Percentiles rank a stretch among this genome's conserved stretches.
These are phyloP conservation scores for Aeoliscus strigatus DNA, from an alignment of 2,797 vertebrate species.

Conservation along the genomic window DNA sequence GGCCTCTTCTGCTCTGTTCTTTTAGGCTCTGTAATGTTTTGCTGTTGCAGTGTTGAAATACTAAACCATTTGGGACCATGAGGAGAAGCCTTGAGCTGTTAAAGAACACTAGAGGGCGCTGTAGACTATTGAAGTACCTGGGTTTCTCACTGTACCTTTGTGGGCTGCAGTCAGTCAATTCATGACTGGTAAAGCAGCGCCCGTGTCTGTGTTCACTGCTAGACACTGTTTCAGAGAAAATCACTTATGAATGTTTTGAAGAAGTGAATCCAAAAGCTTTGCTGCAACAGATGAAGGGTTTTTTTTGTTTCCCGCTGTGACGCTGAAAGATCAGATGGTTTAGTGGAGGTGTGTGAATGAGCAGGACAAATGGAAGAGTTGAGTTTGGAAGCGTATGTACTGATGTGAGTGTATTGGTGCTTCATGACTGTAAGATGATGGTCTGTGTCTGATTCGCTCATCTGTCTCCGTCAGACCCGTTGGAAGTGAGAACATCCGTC, in stretches of 20 bases:
- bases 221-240: too few relatives aligned
- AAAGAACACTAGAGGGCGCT: constrained; percentile 55
- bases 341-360: background rate
- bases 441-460: constrained; percentile 3
- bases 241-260: background rate
- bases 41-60: background rate
- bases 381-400: constrained; percentile 10
- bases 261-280: background rate
- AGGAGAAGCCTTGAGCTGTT: background rate
- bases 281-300: background rate
- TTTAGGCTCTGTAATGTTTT: constrained; percentile 2
- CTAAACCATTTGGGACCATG: too few relatives aligned
- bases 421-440: background rate
- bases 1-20: constrained; percentile 5
- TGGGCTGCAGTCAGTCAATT: too few relatives aligned
- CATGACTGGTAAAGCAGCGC: too few relatives aligned
- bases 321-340: background rate
- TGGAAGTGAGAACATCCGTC: constrained; percentile 46
- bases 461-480: constrained; percentile 49
- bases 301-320: background rate
- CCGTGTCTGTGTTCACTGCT: too few relatives aligned
- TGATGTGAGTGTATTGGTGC: constrained; percentile 7
- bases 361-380: background rate
- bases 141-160: too few relatives aligned
- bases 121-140: constrained; percentile 28